phyloP scores from a whole-genome alignment of 2,888 invertebrate species.

The Xanthia icteritia region DNA sequence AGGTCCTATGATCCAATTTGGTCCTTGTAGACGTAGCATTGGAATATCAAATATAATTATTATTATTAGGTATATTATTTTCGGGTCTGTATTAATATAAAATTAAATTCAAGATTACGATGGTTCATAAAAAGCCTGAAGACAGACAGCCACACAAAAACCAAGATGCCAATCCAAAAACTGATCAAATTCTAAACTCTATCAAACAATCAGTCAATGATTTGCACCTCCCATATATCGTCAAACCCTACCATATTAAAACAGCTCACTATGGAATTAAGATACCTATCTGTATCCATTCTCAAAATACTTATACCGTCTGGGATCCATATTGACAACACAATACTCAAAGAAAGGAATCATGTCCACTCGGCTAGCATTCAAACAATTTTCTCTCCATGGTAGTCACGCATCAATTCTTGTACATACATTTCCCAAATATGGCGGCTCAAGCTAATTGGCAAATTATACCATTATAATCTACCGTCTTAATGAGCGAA shows the following conservation, averaged over 20 bases:
- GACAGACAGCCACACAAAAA: too few relatives aligned
- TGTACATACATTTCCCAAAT: not conserved
- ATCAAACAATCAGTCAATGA: not conserved
- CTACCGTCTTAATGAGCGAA: slow-evolving; percentile 12
- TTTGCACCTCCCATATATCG: not conserved
- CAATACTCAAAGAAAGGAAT: slow-evolving; percentile 26
- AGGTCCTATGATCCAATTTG: not conserved
- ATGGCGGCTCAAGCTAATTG: not conserved
- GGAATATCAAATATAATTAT: not conserved
- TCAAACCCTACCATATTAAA: not conserved
- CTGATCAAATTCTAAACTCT: not conserved
- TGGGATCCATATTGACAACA: not conserved
- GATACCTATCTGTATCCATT: slow-evolving; percentile 10
- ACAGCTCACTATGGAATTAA: not conserved
- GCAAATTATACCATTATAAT: slow-evolving; percentile 23
- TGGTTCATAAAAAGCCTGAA: too few relatives aligned
- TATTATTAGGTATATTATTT: not conserved
- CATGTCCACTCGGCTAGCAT: slow-evolving; percentile 18
- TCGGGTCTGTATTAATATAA: not conserved
- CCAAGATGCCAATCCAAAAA: not conserved
- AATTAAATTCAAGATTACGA: not conserved
- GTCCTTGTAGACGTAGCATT: not conserved
- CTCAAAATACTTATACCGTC: not conserved
- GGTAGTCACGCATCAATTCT: slow-evolving; percentile 12
- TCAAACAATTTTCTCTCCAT: slow-evolving; percentile 17